phyloP scores from a whole-genome alignment of 1,140 invertebrate genomes.

The Formica exsecta region DNA sequence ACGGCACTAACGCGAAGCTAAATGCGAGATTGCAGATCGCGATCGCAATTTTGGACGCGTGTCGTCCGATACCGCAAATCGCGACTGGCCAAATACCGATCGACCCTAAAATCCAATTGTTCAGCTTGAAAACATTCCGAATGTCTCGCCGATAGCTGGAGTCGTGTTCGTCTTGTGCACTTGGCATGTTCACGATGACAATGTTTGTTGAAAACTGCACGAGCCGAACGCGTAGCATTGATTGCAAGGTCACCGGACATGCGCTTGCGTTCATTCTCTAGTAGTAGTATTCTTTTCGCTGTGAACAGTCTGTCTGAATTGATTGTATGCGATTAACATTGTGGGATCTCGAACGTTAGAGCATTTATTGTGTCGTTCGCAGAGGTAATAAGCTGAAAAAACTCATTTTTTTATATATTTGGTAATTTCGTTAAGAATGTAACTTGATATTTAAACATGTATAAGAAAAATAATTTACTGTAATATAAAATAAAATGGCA shows the following conservation, averaged over 20 bases:
- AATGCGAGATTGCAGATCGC: slow-evolving; percentile 38
- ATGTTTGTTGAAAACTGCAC: slow-evolving; percentile 33
- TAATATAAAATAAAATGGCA: too few relatives aligned
- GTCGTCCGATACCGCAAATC: neutral
- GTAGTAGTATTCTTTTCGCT: neutral
- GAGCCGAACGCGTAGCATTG: slow-evolving; percentile 16
- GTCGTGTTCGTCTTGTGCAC: neutral
- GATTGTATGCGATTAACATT: neutral
- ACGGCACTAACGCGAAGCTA: slow-evolving; percentile 54
- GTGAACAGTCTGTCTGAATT: neutral
- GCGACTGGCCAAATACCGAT: slow-evolving; percentile 72
- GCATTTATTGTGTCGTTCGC: too few relatives aligned
- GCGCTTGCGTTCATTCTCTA: neutral
- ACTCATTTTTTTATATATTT: too few relatives aligned
- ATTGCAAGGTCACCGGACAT: slow-evolving; percentile 34
- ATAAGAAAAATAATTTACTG: too few relatives aligned
- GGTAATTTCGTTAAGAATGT: too few relatives aligned
- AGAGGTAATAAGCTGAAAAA: too few relatives aligned
- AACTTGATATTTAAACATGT: too few relatives aligned
- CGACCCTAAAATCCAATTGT: slow-evolving; percentile 52
- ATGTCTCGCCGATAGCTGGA: slow-evolving; percentile 33
- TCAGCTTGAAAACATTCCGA: slow-evolving; percentile 33
- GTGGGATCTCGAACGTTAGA: neutral
- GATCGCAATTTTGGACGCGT: slow-evolving; percentile 34
- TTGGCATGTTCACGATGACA: slow-evolving; percentile 2